Base-by-base conservation (phyloP, 2,797 vertebrate species). In the Dipus sagitta region DNA sequence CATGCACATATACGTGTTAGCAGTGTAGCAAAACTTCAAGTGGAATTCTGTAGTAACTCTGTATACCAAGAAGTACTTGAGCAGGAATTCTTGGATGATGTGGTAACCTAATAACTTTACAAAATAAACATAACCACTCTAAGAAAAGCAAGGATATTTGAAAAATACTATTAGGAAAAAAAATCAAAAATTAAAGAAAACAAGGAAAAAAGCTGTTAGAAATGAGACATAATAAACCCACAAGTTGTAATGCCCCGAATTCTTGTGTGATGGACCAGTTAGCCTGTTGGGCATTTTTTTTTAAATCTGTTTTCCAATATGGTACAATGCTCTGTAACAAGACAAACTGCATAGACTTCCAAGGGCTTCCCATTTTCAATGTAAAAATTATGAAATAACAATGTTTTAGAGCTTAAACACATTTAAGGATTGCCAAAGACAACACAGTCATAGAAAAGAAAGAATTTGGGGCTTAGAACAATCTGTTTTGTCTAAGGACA, bases 161-260 rank as follows among this genome's bases (percentile, higher is more conserved):
- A 74, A 58, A 92, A 72, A 92, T 81, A 86, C 2, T 3, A 86
- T n/a, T 67, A 58, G 23, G 23, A 91, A 95, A 6, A 94, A 94
- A 89, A 26, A 85, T 78, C 15, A 86, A 32, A 90, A 93, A 86
- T 75, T 23, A 80, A 70, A 91, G 47, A 78, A 75, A 0, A 80
- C 60, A 47, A 18, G 88, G 26, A 65, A 68, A 81, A 86, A 76
- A 42, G 34, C 34, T 34, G 34, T 92, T 52, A 95, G 28, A 89
- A 91, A 79, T 78, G 70, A 94, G 38, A 94, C 74, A 70, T 26
- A 75, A 52, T 86, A 88, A 94, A 76, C 14, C 47, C 21, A 88
- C 60, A 47, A 52, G 62, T 13, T 77, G 2, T 87, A 85, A 32
- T 58, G 47, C 78, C 10, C 71, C 21, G 13, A 85, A 74, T 75